These are phyloP conservation scores for Halictus rubicundus DNA, from an alignment of 1,140 invertebrate species.

Conservation along the genomic window DNA sequence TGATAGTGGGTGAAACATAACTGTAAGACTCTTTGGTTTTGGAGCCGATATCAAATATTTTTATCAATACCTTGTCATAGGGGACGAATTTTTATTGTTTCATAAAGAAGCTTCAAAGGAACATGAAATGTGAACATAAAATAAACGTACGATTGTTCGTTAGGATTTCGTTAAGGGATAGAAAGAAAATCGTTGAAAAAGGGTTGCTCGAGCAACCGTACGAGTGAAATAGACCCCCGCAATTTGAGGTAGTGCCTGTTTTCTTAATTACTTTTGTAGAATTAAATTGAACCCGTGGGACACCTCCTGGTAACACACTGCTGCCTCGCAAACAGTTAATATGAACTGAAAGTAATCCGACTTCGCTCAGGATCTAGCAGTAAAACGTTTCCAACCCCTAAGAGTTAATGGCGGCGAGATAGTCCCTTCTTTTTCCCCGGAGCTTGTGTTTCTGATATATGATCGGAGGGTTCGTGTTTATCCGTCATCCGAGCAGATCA, in stretches of 20 bases:
- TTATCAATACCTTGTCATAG: too few relatives aligned
- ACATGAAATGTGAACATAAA: too few relatives aligned
- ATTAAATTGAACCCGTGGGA: slow-evolving; percentile 36
- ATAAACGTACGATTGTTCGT: too few relatives aligned
- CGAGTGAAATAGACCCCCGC: slow-evolving; percentile 15
- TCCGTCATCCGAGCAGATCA: background rate
- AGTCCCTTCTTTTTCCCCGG: slow-evolving; percentile 24
- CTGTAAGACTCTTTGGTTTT: too few relatives aligned
- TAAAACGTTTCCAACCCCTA: slow-evolving; percentile 27
- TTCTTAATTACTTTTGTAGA: slow-evolving; percentile 41
- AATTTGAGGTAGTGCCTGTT: slow-evolving; percentile 38
- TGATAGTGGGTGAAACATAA: too few relatives aligned
- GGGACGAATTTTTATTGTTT: too few relatives aligned
- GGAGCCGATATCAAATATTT: too few relatives aligned
- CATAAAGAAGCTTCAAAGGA: too few relatives aligned
- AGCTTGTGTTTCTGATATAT: slow-evolving; percentile 12
- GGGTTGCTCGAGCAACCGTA: background rate
- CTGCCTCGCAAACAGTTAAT: slow-evolving; percentile 21
- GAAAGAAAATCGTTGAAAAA: slow-evolving; percentile 3
- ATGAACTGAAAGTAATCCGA: slow-evolving; percentile 45
- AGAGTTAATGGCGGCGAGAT: slow-evolving; percentile 20
- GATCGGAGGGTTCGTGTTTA: background rate
- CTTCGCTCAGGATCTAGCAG: slow-evolving; percentile 19
- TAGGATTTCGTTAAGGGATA: too few relatives aligned
- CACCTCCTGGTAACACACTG: background rate